Base-by-base conservation (phyloP, 1,140 invertebrate species). In the Acromyrmex echinatior region DNA sequence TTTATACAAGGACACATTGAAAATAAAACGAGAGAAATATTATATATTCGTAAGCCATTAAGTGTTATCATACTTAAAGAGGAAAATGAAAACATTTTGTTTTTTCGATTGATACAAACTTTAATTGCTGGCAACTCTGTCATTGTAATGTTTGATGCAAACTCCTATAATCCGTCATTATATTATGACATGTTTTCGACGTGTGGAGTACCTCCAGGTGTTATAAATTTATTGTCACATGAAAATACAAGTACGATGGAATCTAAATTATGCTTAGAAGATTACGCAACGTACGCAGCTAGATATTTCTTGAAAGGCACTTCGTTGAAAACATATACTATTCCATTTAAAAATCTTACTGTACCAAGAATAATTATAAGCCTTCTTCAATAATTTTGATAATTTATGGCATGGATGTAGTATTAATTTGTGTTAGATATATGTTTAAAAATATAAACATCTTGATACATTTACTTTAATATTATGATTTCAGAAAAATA, bases 101-200 rank as follows among this genome's bases (percentile, higher is more conserved):
- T 78, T 78, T n/a, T 39, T 18, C 76, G 53, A 49, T 65, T 78
- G 28, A 65, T 28, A 3, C 21, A 65, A 65, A n/a, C 16, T 78
- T 78, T 78, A 65, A 45, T 65, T 28, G 25, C 60, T 78, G 76
- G 76, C 1, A 78, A 78, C 7, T 49, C 60, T 21, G 58, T 49
- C 10, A 78, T 78, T 65, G 18, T 78, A 10, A n/a, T 78, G 6
- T 31, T 12, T 49, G 25, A 31, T 31, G 10, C 16, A 65, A 65
- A 49, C 12, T 45, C 31, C 5, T 65, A 1, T 49, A 49, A 45
- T 28, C 5, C 49, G 9, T 0, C 16, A 49, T 10, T 10, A 49
- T 49, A 78, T 49, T 65, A 18, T 28, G 12, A 78, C 5, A 78
- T 63, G 5, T 78, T 78, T 49, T 31, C 39, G 63, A 65, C 0